Percentiles rank a stretch among this genome's conserved stretches.
Conservation (phyloP, 1,140 invertebrate species). For the Sweltsa coloradensis region DNA sequence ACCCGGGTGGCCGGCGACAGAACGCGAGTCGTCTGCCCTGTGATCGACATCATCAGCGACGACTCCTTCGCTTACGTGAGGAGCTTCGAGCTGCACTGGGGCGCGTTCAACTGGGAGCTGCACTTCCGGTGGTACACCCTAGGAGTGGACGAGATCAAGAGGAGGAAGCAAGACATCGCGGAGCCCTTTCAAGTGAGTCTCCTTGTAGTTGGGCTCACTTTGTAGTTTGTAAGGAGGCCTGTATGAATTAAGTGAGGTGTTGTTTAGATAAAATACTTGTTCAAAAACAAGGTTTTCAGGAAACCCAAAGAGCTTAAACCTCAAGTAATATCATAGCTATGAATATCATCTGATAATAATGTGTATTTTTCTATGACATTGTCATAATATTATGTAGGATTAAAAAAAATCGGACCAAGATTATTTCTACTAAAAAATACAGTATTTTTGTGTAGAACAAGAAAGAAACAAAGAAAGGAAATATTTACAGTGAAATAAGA, state of each 20-base stretch:
- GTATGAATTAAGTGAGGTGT: no score
- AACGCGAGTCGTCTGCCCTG: constrained; percentile 75
- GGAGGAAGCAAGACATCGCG: constrained; percentile 47
- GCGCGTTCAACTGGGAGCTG: constrained; percentile 93
- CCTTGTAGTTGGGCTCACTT: background rate
- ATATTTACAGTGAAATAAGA: no score
- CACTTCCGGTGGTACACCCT: constrained; percentile 68
- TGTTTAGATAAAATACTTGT: no score
- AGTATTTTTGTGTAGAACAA: background rate
- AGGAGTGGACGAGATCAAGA: constrained; percentile 40
- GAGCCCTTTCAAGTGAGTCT: constrained; percentile 43
- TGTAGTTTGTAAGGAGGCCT: no score
- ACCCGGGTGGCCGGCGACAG: constrained; percentile 58
- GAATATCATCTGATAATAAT: no score
- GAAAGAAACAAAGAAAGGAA: constrained; percentile 6
- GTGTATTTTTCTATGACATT: no score
- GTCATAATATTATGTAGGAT: no score
- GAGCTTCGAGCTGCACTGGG: constrained; percentile 88
- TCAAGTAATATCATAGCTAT: no score
- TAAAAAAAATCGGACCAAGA: no score
- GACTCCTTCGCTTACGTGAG: constrained; percentile 83
- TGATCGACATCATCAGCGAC: constrained; percentile 92
- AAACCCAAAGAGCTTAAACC: no score
- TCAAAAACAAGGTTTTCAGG: no score
- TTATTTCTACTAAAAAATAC: no score